Base-by-base conservation (phyloP, 2,888 invertebrate species). In the Cataglyphis rosenhaueri region DNA sequence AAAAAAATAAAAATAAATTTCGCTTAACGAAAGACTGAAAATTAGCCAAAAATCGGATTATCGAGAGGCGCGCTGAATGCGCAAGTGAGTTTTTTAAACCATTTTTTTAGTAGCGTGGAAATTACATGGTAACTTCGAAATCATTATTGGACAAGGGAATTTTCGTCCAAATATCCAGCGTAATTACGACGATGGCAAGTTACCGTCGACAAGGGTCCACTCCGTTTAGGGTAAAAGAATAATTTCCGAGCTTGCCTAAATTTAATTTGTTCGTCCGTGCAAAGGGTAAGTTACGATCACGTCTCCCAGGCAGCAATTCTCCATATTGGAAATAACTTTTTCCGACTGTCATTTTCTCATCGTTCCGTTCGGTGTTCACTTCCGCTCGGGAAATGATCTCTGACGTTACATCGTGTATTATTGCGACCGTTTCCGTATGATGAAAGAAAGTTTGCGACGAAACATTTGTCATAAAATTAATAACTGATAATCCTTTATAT, bases 221-320 rank as follows among this genome's bases (percentile, higher is more conserved):
- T 18, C 35, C n/a, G 66, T 82, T 84, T 84, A 62, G 59, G 41
- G 55, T 59, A 74, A 57, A 32, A 15, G 52, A 81, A 81, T 83
- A 74, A 81, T 81, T 81, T 32, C 29, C 38, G 41, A 86, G 83
- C 65, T 84, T 87, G 78, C 18, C 21, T 52, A 59, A 86, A 86
- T 84, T 87, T 83, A 86, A 86, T 87, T 85, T 86, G 74, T 55
- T 59, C 70, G 74, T 87, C 71, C 82, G 85, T 84, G 82, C 78
- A 62, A 74, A 84, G 78, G 83, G 44, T 52, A 86, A 82, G 75
- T 81, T 84, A 52, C 41, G 38, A 57, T n/a, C 52, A 21, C 32
- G 10, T 61, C 25, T 32, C 32, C 18, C 25, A 32, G 52, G 8
- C 61, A 68, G 29, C 32, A 83, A 83, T 81, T 87, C 61, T 59